Conservation (phyloP, 2,797 vertebrate species). For the Strix occidentalis region DNA sequence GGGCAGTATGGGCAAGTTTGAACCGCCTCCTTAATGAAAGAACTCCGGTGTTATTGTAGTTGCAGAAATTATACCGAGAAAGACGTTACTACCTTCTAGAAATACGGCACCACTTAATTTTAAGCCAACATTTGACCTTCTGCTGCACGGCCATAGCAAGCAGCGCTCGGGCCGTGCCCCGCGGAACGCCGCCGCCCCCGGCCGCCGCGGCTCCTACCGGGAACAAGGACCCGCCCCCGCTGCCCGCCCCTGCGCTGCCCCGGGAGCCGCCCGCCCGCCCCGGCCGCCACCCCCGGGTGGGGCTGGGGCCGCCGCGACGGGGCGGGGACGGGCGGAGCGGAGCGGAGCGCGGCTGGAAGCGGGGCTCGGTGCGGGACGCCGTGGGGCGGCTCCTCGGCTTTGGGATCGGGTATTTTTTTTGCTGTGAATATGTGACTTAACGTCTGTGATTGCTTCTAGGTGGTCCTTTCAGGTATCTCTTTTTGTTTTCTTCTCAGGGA, state of each 20-base stretch:
- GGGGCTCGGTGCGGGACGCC: too few species aligned
- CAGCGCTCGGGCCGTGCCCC: too few species aligned
- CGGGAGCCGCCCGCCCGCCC: too few species aligned
- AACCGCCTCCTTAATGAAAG: not conserved
- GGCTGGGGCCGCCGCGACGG: too few species aligned
- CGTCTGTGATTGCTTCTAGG: rapidly evolving
- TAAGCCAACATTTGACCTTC: not conserved
- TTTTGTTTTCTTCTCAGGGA: rapidly evolving
- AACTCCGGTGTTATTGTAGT: too few species aligned
- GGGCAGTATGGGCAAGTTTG: not conserved
- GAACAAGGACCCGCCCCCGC: rapidly evolving
- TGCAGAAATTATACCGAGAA: not conserved
- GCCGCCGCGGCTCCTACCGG: too few species aligned
- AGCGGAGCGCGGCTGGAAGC: not conserved
- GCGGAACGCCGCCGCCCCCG: too few species aligned
- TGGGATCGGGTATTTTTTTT: not conserved
- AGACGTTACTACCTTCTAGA: too few species aligned
- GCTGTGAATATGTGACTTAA: rapidly evolving
- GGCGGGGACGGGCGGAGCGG: not conserved
- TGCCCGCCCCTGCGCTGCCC: not conserved
- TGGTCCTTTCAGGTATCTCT: too few species aligned
- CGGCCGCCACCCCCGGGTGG: too few species aligned
- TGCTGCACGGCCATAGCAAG: rapidly evolving
- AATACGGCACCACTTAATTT: rapidly evolving
- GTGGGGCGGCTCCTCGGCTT: not conserved